These are phyloP conservation scores for Spongia lamella DNA, from an alignment of 37 sponge, comb jelly and placozoan genomes.

Conservation along the genomic window DNA sequence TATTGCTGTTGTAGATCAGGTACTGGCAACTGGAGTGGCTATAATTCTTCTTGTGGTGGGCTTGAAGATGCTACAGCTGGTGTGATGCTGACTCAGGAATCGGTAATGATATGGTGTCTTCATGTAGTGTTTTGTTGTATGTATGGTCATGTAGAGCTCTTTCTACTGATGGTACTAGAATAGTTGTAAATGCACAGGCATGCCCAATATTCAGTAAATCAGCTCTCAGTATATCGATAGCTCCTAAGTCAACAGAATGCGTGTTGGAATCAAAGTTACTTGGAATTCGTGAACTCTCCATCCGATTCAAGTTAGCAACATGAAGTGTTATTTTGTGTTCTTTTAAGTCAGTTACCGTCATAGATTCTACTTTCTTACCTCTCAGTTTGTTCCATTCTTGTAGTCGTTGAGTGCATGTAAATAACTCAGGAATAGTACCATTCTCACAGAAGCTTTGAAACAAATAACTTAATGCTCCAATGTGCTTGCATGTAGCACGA, in stretches of 20 bases:
- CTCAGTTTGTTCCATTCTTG: slow-evolving; percentile 48
- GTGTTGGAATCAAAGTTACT: slow-evolving; percentile 16
- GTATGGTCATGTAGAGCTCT: slow-evolving; percentile 26
- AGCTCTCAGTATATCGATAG: slow-evolving; percentile 24
- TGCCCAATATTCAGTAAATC: slow-evolving; percentile 21
- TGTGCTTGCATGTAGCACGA: slow-evolving; percentile 42
- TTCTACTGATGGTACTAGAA: slow-evolving; percentile 27
- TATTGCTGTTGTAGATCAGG: no score
- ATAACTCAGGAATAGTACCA: slow-evolving; percentile 15
- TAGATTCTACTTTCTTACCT: slow-evolving; percentile 13
- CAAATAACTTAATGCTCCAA: slow-evolving; percentile 49
- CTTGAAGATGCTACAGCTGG: background rate
- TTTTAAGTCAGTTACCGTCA: slow-evolving; percentile 20
- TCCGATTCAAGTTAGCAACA: background rate
- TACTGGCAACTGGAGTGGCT: no score
- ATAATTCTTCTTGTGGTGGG: slow-evolving; percentile 7
- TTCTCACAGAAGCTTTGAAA: slow-evolving; percentile 6
- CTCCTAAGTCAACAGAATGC: slow-evolving; percentile 4
- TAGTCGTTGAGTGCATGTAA: slow-evolving; percentile 29
- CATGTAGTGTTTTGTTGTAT: no score
- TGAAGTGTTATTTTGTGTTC: background rate
- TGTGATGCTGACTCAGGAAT: no score
- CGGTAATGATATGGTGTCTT: no score
- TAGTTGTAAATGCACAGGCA: slow-evolving; percentile 30
- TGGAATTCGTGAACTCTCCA: background rate